Base-by-base conservation (phyloP, 1,140 invertebrate species). In the Tetramorium simillimum region DNA sequence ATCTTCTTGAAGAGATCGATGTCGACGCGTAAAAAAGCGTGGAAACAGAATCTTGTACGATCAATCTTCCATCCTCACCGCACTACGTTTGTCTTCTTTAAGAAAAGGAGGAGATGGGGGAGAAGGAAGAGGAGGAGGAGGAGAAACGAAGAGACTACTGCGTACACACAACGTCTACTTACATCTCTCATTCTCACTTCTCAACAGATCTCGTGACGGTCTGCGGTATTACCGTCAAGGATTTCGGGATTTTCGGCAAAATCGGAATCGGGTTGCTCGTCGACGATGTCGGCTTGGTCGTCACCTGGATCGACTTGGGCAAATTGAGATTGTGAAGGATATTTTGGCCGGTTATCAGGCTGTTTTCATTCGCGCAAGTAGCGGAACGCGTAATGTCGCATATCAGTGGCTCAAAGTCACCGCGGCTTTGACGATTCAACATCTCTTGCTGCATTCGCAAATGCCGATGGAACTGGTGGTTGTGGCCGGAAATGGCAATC, bases 221-320 rank as follows among this genome's bases (percentile, higher is more conserved):
- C 91, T 97, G 97, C 0, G 97, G 97, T 88, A 97, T 97, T 75
- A 97, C 97, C 3, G 97, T 97, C 60, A 97, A 92, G 1, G 97
- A 97, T 93, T 97, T 97, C 14, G 97, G 97, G 91, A 97, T 97
- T 94, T 97, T 97, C 63, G 97, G 97, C 94, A 97, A 94, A 85
- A 94, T 95, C 81, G 94, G 93, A 85, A 95, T 94, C 49, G 93
- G 92, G 84, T 89, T 92, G 24, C 91, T 85, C 77, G 92, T 91
- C 14, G 56, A 75, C 33, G 58, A 81, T 10, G 80, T 60, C 28
- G 80, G 69, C 88, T 95, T 95, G 0, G 95, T 95, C 28, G 95
- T 95, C 46, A 95, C 95, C 78, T 95, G 95, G 87, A 95, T 95
- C 6, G 94, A 95, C 81, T 95, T 95, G 5, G 95, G 95, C 77